Evolutionary conservation across 2,888 invertebrate species (phyloP).

Genomic region (Meliscaeva auricollis): DNA sequence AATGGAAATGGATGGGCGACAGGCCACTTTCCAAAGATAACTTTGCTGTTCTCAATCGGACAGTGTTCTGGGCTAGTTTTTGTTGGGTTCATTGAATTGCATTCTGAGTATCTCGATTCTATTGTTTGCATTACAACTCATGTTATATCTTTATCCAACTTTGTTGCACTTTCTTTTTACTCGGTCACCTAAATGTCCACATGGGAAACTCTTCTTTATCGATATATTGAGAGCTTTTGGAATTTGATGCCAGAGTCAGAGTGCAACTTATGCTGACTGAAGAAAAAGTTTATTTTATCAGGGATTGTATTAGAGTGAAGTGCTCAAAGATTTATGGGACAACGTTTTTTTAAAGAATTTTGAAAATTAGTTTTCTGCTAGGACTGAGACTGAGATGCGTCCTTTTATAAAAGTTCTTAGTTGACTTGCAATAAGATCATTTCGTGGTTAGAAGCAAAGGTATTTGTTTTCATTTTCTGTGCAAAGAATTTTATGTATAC

Average conservation of each 20-base stretch:
- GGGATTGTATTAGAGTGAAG: not conserved
- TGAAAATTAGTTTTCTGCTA: not conserved
- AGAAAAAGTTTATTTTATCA: not conserved
- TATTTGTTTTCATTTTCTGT: no score
- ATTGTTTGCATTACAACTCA: constrained; percentile 37
- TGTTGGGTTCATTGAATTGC: constrained; percentile 59
- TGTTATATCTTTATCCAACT: constrained; percentile 21
- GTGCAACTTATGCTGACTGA: not conserved
- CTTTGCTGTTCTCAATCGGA: constrained; percentile 28
- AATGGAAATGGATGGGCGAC: constrained; percentile 49
- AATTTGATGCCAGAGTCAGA: constrained; percentile 8
- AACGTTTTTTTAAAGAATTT: not conserved
- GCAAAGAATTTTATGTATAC: no score
- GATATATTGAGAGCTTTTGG: constrained; percentile 10
- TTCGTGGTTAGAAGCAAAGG: no score
- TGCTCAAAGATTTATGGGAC: not conserved
- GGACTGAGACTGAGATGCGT: no score
- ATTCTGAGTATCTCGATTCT: constrained; percentile 29
- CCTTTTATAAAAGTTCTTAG: no score
- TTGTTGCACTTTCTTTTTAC: constrained; percentile 54
- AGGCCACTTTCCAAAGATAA: constrained; percentile 49
- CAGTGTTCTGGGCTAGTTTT: constrained; percentile 19
- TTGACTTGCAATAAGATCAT: no score
- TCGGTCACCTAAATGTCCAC: constrained; percentile 51
- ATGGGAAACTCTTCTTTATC: constrained; percentile 23